phyloP scores from a whole-genome alignment of 2,888 invertebrate species.

The Glyphotaelius pellucidus region DNA sequence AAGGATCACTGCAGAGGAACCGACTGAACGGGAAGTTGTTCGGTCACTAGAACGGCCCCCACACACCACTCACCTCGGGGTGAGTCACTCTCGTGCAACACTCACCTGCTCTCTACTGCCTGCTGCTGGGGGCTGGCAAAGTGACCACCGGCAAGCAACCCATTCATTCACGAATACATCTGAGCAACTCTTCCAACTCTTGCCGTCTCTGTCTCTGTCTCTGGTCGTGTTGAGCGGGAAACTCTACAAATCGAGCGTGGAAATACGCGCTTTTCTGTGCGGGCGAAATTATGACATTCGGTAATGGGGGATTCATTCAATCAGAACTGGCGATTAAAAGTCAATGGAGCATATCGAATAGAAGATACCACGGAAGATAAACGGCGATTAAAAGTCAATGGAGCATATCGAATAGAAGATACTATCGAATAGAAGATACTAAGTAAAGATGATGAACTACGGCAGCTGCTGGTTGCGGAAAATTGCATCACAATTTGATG shows the following conservation, averaged over 20 bases:
- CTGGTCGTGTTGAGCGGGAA: constrained; percentile 2
- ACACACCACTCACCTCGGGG: not conserved
- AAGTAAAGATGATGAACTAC: not conserved
- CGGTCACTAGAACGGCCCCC: not conserved
- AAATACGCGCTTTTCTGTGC: not conserved
- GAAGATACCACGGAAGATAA: too few relatives aligned
- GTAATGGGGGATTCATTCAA: not conserved
- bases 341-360: not conserved
- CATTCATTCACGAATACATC: not conserved
- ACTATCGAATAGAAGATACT: too few relatives aligned
- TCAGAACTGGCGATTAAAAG: not conserved
- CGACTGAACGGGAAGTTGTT: not conserved
- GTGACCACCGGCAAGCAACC: not conserved
- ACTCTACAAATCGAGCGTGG: not conserved
- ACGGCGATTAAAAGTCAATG: too few relatives aligned
- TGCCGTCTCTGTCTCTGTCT: not conserved
- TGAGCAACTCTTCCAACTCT: not conserved
- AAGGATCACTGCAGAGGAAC: not conserved
- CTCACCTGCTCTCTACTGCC: not conserved
- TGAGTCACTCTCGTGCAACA: not conserved
- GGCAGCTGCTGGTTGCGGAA: not conserved
- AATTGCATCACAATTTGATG: not conserved
- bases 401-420: too few relatives aligned
- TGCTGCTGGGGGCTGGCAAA: not conserved
- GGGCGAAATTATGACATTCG: not conserved